Evolutionary conservation across 1,140 invertebrate species (phyloP), one percentile per base, ranked within the genome.

Genomic region (Pseudomyrmex concolor): DNA sequence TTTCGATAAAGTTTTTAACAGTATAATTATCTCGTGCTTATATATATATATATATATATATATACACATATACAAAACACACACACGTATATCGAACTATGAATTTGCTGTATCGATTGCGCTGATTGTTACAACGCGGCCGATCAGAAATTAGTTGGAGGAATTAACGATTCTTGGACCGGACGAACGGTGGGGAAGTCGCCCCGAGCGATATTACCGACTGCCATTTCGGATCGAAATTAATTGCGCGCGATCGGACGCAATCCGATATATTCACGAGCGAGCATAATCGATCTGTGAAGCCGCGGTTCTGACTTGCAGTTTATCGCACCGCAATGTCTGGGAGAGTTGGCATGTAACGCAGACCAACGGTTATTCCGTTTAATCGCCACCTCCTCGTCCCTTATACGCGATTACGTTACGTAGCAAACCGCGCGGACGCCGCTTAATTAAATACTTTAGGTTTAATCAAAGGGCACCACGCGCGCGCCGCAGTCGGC

Each of bases 361-460:
- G 45, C 68, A 74, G 70, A 48, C 34, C 34, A 34, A 34, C 50
- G 64, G 48, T 57, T 74, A 67, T 87, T 87, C 55, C 59, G 60
- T 60, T 68, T 72, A 82, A 87, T 87, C 76, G 8, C 60, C 19
- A 81, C 22, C 60, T 67, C 48, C 45, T 51, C 45, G 64, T 81
- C 43, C n/a, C 54, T 71, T 63, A 25, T 17, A 19, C 60, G 34
- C 34, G 17, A 63, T 59, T 67, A 66, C 55, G 17, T 48, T 63
- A 60, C 19, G 67, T 57, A 77, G 34, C 66, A 67, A 71, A 55
- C 55, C 72, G 48, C 34, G 60, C 45, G 34, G 5, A 50, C 60
- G 17, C 10, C 15, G 48, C 70, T 89, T 85, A 85, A 88, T 88
- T 76, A 80, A 88, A 88, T 89, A 88, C 86, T 88, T 71, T 62